Evolutionary conservation across 2,888 invertebrate genomes (phyloP).

Genomic region (Timema podura): DNA sequence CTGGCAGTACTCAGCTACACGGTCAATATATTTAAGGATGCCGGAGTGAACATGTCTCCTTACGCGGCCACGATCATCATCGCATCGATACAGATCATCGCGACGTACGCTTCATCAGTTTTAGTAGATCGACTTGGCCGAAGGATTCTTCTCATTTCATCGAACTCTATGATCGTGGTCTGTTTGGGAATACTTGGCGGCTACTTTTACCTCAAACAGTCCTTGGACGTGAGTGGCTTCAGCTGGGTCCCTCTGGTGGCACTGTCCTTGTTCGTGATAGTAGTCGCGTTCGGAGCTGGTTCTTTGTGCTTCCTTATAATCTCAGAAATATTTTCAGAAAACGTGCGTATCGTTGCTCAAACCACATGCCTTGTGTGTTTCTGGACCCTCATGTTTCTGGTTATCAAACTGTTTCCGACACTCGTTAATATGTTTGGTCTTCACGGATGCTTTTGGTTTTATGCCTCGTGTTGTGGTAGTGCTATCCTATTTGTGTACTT

Average conservation of each 20-base stretch:
- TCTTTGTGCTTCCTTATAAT: conserved; percentile 24
- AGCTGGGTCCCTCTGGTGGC: conserved; percentile 20
- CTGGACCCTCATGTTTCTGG: conserved; percentile 42
- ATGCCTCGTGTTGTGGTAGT: conserved; percentile 42
- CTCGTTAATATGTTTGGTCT: conserved; percentile 43
- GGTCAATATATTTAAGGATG: conserved; percentile 39
- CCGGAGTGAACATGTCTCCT: conserved; percentile 37
- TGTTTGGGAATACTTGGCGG: conserved; percentile 39
- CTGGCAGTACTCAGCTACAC: conserved; percentile 45
- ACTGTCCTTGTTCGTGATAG: conserved; percentile 21
- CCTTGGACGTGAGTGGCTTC: conserved; percentile 16
- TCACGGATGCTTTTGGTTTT: conserved; percentile 45
- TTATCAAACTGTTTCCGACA: conserved; percentile 45
- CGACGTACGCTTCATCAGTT: conserved; percentile 37
- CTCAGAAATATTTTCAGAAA: conserved; percentile 23
- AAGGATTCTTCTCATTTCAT: conserved; percentile 45
- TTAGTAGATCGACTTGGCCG: conserved; percentile 47
- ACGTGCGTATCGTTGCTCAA: conserved; percentile 21
- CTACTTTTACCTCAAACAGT: conserved; percentile 36
- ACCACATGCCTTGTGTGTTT: conserved; percentile 32
- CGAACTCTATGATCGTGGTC: conserved; percentile 41
- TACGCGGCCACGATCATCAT: conserved; percentile 44
- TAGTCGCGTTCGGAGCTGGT: conserved; percentile 21
- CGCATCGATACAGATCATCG: conserved; percentile 43
- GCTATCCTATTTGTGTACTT: conserved; percentile 41